These are phyloP conservation scores for Anas capensis DNA, from an alignment of 2,797 vertebrate species.

Conservation along the genomic window DNA sequence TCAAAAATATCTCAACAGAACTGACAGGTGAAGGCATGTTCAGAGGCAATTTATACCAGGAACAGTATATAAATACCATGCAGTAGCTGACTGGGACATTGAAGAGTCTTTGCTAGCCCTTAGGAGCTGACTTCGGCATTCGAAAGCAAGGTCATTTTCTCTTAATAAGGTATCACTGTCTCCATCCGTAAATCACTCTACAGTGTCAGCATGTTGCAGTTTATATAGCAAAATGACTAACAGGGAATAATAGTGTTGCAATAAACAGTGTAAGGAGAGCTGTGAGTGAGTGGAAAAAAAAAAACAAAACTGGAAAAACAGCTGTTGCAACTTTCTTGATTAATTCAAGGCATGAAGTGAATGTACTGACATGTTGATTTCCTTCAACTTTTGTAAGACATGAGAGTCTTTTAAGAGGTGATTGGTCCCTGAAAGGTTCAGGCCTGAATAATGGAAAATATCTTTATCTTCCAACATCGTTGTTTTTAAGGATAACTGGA, in stretches of 20 bases:
- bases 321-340: background rate
- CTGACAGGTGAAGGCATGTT: slow-evolving; percentile 60
- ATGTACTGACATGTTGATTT: background rate
- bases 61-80: slow-evolving; percentile 3
- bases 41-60: slow-evolving; percentile 32
- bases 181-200: slow-evolving; percentile 20
- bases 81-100: background rate
- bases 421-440: background rate
- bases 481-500: background rate
- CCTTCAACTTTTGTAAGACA: background rate
- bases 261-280: background rate
- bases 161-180: background rate
- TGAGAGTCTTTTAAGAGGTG: background rate
- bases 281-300: background rate
- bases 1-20: slow-evolving; percentile 49
- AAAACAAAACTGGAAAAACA: background rate
- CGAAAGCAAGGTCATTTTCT: background rate
- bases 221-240: background rate
- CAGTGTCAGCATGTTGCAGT: background rate
- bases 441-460: background rate
- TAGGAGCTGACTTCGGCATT: background rate
- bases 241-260: background rate
- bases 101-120: background rate
- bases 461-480: background rate
- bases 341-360: background rate